Percentiles rank a stretch among this genome's conserved stretches.
Conservation (phyloP, 2,888 invertebrate species). For the Watsonalla binaria region DNA sequence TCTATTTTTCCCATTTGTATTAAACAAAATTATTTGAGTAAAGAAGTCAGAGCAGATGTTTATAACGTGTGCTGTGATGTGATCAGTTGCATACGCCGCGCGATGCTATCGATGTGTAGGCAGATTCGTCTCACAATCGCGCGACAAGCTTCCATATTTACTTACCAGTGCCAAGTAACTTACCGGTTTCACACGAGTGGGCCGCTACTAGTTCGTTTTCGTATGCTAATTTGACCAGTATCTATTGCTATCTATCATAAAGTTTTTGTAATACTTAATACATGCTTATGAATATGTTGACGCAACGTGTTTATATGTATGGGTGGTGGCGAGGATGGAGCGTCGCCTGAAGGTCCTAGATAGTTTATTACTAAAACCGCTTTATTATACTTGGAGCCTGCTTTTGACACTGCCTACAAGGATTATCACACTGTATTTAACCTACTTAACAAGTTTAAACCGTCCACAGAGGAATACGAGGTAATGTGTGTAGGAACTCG, state of each 20-base stretch:
- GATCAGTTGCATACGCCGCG: slow-evolving; percentile 13
- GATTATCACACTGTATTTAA: neutral
- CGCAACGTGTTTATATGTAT: slow-evolving; percentile 2
- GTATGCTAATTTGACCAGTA: slow-evolving; percentile 56
- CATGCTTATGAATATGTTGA: slow-evolving; percentile 3
- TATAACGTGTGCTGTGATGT: slow-evolving; percentile 3
- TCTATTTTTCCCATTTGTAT: too few species aligned
- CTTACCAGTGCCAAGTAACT: slow-evolving; percentile 60
- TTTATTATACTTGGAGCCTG: neutral
- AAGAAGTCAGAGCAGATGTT: neutral
- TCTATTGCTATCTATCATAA: slow-evolving; percentile 34
- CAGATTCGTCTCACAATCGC: slow-evolving; percentile 62
- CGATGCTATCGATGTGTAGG: slow-evolving; percentile 50
- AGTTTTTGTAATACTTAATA: slow-evolving; percentile 4
- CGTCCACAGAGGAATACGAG: too few species aligned
- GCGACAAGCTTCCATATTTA: slow-evolving; percentile 74
- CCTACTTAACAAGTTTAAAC: too few species aligned
- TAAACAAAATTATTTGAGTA: neutral
- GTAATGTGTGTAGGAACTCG: too few species aligned
- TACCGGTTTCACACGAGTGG: slow-evolving; percentile 73
- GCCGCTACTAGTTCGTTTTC: slow-evolving; percentile 60
- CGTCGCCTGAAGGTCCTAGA: neutral
- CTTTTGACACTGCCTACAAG: neutral
- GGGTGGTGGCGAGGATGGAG: slow-evolving; percentile 3
- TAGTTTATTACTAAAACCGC: neutral